A percentile compares a stretch with the other conserved stretches of the same genome.
Conservation (phyloP, 2,113 vertebrate genomes). For the Rhipidura dahli region DNA sequence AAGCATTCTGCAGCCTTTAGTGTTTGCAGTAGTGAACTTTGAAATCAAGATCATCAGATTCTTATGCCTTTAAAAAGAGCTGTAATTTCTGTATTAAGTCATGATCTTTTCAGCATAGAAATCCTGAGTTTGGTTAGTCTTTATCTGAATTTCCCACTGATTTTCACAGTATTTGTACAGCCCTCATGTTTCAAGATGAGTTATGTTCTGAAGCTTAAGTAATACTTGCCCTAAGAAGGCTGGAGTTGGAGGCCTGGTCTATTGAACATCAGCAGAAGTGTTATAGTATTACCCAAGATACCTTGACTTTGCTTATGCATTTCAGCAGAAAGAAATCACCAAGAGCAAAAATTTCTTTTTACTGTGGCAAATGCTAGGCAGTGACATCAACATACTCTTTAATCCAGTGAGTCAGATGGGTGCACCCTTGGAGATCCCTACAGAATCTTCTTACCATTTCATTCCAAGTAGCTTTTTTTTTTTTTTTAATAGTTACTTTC, state of each 20-base stretch:
- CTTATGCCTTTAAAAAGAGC: neutral
- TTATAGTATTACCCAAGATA: neutral
- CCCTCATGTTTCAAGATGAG: neutral
- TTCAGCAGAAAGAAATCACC: neutral
- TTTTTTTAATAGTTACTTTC: conserved; percentile 53
- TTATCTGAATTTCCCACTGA: neutral
- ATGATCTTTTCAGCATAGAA: neutral
- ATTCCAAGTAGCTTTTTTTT: conserved; percentile 48
- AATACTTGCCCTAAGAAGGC: neutral
- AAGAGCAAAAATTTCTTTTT: neutral
- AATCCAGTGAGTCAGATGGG: conserved; percentile 63
- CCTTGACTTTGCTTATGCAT: neutral
- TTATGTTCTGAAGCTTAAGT: neutral
- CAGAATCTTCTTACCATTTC: conserved; percentile 32
- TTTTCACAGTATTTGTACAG: neutral
- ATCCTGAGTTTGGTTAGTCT: neutral
- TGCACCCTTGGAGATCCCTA: conserved; percentile 50
- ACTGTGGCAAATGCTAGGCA: conserved; percentile 35
- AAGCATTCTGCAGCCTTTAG: neutral
- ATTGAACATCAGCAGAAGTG: neutral
- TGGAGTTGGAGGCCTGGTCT: neutral
- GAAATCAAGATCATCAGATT: neutral
- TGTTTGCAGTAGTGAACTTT: neutral
- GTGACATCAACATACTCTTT: conserved; percentile 40
- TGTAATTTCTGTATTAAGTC: neutral